Evolutionary conservation across 2,888 invertebrate genomes (phyloP).

Genomic region (Aradus depressus): DNA sequence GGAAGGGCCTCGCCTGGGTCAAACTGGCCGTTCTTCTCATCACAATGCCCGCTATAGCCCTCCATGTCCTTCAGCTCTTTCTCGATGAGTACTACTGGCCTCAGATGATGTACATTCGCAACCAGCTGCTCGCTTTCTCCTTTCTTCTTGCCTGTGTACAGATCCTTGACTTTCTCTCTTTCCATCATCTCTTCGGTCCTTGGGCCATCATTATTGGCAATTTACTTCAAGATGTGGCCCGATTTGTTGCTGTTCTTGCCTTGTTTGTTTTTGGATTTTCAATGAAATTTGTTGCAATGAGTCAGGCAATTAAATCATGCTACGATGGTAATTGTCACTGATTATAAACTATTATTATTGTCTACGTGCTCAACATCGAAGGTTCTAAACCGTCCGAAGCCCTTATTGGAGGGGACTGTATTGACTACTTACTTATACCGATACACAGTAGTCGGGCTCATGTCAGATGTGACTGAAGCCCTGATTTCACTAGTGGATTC

Average conservation of each 20-base stretch:
- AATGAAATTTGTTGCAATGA: conserved; percentile 89
- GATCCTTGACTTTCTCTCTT: conserved; percentile 92
- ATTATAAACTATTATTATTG: conserved; percentile 46
- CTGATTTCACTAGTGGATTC: too few relatives aligned
- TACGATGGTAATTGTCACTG: conserved; percentile 52
- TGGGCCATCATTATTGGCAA: conserved; percentile 99
- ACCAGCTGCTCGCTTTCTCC: conserved; percentile 91
- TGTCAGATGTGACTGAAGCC: too few relatives aligned
- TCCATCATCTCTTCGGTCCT: conserved; percentile 97
- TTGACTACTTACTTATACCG: too few relatives aligned
- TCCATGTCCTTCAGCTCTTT: conserved; percentile 72
- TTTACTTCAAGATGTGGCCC: conserved; percentile 82
- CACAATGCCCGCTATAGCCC: conserved; percentile 79
- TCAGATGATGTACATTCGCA: conserved; percentile 83
- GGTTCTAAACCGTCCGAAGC: conserved; percentile 53
- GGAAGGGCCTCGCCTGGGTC: conserved; percentile 91
- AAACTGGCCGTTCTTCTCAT: conserved; percentile 76
- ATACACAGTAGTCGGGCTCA: too few relatives aligned
- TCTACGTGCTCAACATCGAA: conserved; percentile 10
- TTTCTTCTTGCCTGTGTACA: conserved; percentile 94
- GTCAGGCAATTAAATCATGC: conserved; percentile 85
- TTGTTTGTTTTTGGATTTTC: conserved; percentile 99
- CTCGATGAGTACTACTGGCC: conserved; percentile 56
- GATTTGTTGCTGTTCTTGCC: conserved; percentile 91
- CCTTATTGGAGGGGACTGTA: too few relatives aligned